Evolutionary conservation across 1,140 invertebrate species (phyloP), one percentile per base, ranked within the genome.

Genomic region (Bombus terrestris): DNA sequence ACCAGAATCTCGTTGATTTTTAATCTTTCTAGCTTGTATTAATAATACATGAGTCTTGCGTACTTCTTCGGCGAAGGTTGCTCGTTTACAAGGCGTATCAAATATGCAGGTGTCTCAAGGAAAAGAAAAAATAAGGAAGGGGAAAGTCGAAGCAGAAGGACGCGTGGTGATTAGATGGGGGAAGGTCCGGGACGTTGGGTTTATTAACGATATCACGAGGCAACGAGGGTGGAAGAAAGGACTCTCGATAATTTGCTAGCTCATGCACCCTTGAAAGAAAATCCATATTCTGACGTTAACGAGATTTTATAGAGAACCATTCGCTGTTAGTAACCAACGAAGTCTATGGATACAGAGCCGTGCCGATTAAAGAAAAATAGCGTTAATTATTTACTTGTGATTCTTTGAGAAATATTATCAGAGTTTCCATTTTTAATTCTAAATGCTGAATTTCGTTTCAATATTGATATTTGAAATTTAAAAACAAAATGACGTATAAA

Each of bases 161-260:
- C 86, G 91, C 90, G 90, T 89, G 91, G 92, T 94, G 94, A 95
- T 94, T 95, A 94, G 94, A 94, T 91, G 92, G 91, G 92, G 94
- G 92, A 92, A 92, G 91, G 86, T 91, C 89, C 86, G 82, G 91
- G 86, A 92, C 90, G 89, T 92, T 90, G 93, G 91, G 91, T 95
- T 95, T 95, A 95, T 95, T 95, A 95, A 95, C 94, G 93, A 95
- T 95, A 95, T 94, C 94, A 92, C 93, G 92, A 90, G 90, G 90
- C 89, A 75, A 86, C 74, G 79, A 89, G 91, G 91, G 92, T 92
- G 90, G 89, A 88, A 92, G 92, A 89, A 94, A 93, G 92, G 92
- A 92, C 91, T 90, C 91, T 92, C 92, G 93, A 94, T 94, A 94
- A 94, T 94, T 94, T 91, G 90, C 81, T 91, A 84, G 86, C 87